phyloP scores from a whole-genome alignment of 35 echinoderm and acorn worm species.

The Lytechinus pictus region DNA sequence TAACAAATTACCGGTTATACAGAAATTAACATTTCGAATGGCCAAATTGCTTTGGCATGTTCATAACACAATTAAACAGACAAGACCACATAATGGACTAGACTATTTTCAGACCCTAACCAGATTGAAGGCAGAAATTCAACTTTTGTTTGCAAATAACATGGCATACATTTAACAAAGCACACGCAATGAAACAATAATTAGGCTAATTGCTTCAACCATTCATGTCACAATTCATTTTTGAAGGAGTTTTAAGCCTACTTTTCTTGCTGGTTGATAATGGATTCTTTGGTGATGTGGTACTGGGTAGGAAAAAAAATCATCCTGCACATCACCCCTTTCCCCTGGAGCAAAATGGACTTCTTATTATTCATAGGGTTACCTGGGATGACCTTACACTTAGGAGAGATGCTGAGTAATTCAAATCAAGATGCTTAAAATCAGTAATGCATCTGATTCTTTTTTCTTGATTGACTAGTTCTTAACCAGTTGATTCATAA shows the following conservation, averaged over 20 bases:
- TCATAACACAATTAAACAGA: not conserved
- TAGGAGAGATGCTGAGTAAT: not conserved
- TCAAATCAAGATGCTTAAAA: not conserved
- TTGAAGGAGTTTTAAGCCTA: too few relatives aligned
- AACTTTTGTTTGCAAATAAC: not conserved
- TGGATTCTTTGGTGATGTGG: not conserved
- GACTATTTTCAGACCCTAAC: too few relatives aligned
- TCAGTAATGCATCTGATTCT: too few relatives aligned
- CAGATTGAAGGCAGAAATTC: not conserved
- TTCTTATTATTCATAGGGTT: not conserved
- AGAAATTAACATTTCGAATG: too few relatives aligned
- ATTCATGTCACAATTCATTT: too few relatives aligned
- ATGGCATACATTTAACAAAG: not conserved
- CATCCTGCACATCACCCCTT: too few relatives aligned
- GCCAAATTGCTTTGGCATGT: not conserved
- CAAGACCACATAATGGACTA: too few relatives aligned
- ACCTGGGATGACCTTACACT: not conserved
- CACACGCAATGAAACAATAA: not conserved
- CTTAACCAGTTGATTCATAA: too few relatives aligned
- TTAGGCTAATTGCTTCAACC: too few relatives aligned
- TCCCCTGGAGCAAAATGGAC: not conserved
- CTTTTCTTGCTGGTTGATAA: not conserved
- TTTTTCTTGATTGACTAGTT: too few relatives aligned
- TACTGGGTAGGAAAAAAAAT: not conserved
- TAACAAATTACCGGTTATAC: too few relatives aligned